Base-by-base conservation (phyloP, 1,140 invertebrate genomes). In the Nebria ingens region DNA sequence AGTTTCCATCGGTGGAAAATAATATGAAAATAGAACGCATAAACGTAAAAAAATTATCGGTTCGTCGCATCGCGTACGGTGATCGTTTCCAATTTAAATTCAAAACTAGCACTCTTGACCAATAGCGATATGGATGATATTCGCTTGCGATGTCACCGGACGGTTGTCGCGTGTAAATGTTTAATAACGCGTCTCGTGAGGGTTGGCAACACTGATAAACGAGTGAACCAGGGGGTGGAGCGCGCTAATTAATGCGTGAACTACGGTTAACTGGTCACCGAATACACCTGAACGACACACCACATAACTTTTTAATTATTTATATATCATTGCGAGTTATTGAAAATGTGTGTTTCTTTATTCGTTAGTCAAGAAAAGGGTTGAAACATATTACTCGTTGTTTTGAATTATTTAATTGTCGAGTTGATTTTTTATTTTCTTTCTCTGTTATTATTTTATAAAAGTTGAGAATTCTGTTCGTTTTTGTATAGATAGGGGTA, bases 21-120 rank as follows among this genome's bases (percentile, higher is more conserved):
- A 45, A 45, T 45, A 45, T 45, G 40, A 17, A n/a, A 34, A 34
- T 34, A n/a, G 25, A 45, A 45, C 40, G 9, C 17, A 17, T 17
- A 45, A 45, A 45, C 17, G 40, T 45, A 12, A 45, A 45, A n/a
- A 45, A 45, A 45, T 45, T 45, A 45, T 45, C 40, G 40, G 40
- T 45, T 45, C 6, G 40, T 45, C 40, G 17, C 40, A 45, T 45
- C 40, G 40, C 25, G n/a, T 34, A 6, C 6, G 25, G 6, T 34
- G n/a, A 34, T 45, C 40, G 40, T 45, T 45, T 6, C 25, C 25
- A 9, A n/a, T 34, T n/a, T n/a, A n/a, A n/a, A 29, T 29, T 29
- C 25, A n/a, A 6, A 29, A 29, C 25, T 29, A 29, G 40, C 25
- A 45, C 40, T 9, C 17, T 12, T 11, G 17, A 12, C 9, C 40